phyloP scores from a whole-genome alignment of 1,140 invertebrate species.

The Sitobion miscanthi region DNA sequence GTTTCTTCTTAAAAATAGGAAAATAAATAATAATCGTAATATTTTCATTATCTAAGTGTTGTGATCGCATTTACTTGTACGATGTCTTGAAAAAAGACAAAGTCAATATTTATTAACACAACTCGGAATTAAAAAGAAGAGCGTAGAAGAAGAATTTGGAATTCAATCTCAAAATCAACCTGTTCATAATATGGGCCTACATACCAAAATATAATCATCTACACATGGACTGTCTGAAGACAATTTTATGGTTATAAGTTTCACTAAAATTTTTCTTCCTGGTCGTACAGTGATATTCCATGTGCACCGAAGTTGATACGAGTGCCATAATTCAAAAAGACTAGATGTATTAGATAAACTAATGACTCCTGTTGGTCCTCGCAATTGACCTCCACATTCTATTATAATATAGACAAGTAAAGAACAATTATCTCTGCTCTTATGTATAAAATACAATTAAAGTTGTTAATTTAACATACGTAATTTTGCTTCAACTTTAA shows the following conservation, averaged over 20 bases:
- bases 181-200: not conserved
- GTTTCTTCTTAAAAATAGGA: not conserved
- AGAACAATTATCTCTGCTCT: not conserved
- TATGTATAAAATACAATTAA: not conserved
- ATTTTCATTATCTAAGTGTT: no score
- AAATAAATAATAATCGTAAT: no score
- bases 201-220: constrained; percentile 23
- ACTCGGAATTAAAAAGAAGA: not conserved
- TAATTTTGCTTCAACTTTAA: constrained; percentile 51
- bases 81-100: no score
- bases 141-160: not conserved
- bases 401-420: not conserved
- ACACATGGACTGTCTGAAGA: not conserved
- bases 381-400: constrained; percentile 46
- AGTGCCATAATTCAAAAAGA: not conserved
- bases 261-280: constrained; percentile 29
- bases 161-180: not conserved
- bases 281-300: constrained; percentile 49
- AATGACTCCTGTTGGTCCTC: not conserved
- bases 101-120: not conserved
- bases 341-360: no score
- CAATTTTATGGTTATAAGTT: not conserved
- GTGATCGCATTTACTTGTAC: no score
- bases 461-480: constrained; percentile 25
- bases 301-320: not conserved